Base-by-base conservation (phyloP, 2,888 invertebrate species). In the Formica aserva region DNA sequence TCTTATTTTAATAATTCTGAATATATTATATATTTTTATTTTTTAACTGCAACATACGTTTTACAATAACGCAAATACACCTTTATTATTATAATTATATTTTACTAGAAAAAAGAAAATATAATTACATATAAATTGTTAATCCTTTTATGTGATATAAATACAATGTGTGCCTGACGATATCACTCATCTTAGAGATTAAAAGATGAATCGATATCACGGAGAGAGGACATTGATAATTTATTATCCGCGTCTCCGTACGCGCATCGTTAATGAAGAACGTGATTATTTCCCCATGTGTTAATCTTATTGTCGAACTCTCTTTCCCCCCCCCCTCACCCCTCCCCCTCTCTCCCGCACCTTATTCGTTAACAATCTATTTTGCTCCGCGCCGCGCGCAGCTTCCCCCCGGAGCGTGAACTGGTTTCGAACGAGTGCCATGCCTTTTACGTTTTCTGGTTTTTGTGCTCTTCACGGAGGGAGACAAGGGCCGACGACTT, bases 371-470 rank as follows among this genome's bases (percentile, higher is more conserved):
- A 89, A 89, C 88, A 84, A 89, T 89, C 89, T 89, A 88, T 89
- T 89, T 89, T 85, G 85, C 88, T 85, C 81, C 72, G 52, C 71
- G 87, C 86, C 86, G 85, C 82, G 90, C 86, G 71, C 85, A 85
- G 84, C 89, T 88, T 90, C 90, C 88, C 48, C 90, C 90, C 83
- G 88, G 89, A 90, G 89, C 90, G 90, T 90, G 90, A 90, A 90
- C 90, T 90, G 90, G 90, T 90, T 90, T 90, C 89, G 86, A 90
- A 90, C 90, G 90, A 90, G 90, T 90, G 90, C 89, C 89, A 86
- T 89, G 90, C 90, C 92, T 92, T 92, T 92, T 92, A 92, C 92
- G 92, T 91, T 92, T 92, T 92, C 92, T 91, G 88, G 90, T 91
- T 92, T 92, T 91, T 90, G 89, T 92, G 82, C 89, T 88, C 82